Evolutionary conservation across 2,113 vertebrate species (phyloP).

Genomic region (Monopterus albus): DNA sequence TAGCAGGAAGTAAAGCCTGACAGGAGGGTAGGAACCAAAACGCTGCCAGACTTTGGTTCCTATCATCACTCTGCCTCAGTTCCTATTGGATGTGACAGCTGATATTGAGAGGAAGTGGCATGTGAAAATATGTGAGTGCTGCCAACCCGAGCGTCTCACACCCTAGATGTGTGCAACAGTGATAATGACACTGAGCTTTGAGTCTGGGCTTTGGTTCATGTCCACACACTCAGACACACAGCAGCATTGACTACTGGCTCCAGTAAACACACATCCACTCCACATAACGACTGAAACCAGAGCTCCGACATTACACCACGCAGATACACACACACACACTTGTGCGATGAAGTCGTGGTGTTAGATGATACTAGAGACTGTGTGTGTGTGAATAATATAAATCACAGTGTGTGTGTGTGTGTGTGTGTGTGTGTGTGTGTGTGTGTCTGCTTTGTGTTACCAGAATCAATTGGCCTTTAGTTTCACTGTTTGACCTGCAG

Average conservation of each 20-base stretch:
- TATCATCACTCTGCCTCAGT: conserved; percentile 32
- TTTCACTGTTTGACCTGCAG: too few species aligned
- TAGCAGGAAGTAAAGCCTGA: not conserved
- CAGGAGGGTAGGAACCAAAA: conserved; percentile 45
- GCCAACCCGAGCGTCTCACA: conserved; percentile 23
- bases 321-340: conserved; percentile 7
- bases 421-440: conserved; percentile 12
- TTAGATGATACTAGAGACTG: conserved; percentile 20
- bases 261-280: conserved; percentile 60
- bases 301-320: conserved; percentile 24
- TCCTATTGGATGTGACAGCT: conserved; percentile 39
- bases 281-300: conserved; percentile 60
- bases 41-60: conserved; percentile 30
- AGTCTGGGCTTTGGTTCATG: not conserved
- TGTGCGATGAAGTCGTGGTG: conserved; percentile 50
- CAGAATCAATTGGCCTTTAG: too few species aligned
- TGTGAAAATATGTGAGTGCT: conserved; percentile 37
- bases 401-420: conserved; percentile 11
- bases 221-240: conserved; percentile 26
- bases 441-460: not conserved
- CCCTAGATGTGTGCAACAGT: not conserved
- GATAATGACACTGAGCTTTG: not conserved
- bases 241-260: conserved; percentile 60
- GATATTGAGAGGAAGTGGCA: conserved; percentile 52
- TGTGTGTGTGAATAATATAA: not conserved